Conservation (phyloP, 2,797 vertebrate species). For the Scolopax bukidnonensis region DNA sequence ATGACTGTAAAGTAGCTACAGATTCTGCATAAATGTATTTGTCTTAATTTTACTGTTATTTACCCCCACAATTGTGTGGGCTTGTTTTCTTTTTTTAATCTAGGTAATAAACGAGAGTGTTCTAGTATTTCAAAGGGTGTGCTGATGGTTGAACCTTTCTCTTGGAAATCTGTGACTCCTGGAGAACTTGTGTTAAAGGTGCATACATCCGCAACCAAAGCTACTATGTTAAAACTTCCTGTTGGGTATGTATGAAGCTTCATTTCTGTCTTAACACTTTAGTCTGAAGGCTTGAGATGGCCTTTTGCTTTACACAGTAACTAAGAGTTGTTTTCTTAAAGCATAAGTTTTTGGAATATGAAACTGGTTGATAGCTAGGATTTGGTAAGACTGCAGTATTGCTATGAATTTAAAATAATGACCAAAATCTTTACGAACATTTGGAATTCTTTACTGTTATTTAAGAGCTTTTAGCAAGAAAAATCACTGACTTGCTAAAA, state of each 20-base stretch:
- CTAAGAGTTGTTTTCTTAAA: not conserved
- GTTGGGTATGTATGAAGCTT: conserved; percentile 79
- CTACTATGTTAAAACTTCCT: conserved; percentile 81
- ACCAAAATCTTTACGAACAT: not conserved
- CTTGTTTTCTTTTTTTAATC: not conserved
- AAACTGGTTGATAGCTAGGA: not conserved
- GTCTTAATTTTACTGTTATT: not conserved
- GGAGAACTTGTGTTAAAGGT: conserved; percentile 79
- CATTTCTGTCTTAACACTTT: not conserved
- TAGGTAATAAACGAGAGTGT: conserved; percentile 59
- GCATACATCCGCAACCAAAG: conserved; percentile 82
- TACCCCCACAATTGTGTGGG: not conserved
- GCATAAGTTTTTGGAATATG: not conserved
- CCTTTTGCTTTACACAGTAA: not conserved
- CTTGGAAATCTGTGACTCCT: conserved; percentile 80
- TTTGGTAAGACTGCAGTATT: not conserved
- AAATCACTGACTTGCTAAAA: not conserved
- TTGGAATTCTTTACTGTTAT: not conserved
- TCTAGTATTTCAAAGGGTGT: conserved; percentile 63
- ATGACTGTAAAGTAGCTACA: not conserved
- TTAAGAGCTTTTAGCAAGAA: not conserved
- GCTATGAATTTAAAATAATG: not conserved
- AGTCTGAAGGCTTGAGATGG: not conserved
- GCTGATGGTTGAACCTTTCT: conserved; percentile 76
- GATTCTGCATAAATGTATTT: not conserved